These are phyloP conservation scores for Nyctibius bracteatus DNA, from an alignment of 2,113 vertebrate genomes.

Conservation along the genomic window DNA sequence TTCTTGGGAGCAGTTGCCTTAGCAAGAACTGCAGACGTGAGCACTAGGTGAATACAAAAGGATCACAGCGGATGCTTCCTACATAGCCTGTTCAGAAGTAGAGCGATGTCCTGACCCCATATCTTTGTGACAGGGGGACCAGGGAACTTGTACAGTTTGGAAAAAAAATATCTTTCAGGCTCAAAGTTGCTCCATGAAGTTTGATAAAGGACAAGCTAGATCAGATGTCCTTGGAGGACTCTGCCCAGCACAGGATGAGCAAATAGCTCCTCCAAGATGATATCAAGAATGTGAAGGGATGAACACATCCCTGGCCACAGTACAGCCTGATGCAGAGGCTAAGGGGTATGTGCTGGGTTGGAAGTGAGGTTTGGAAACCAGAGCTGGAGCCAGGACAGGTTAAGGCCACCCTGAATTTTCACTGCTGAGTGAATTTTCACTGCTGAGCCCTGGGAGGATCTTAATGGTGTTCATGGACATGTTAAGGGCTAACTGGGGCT, in stretches of 20 bases:
- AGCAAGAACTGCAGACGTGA: not conserved
- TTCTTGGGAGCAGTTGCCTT: not conserved
- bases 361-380: not conserved
- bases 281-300: not conserved
- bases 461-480: rapidly evolving
- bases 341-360: not conserved
- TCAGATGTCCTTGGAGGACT: not conserved
- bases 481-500: not conserved
- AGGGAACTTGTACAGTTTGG: not conserved
- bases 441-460: not conserved
- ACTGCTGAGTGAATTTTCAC: no score
- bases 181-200: not conserved
- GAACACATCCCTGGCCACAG: not conserved
- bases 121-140: not conserved
- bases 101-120: not conserved
- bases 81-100: not conserved
- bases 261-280: not conserved
- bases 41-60: not conserved
- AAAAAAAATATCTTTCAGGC: not conserved
- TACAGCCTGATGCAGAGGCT: no score
- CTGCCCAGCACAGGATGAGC: not conserved
- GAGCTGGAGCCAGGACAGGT: not conserved
- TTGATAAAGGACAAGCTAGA: not conserved
- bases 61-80: not conserved
- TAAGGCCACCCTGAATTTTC: not conserved